Evolutionary conservation across 2,888 invertebrate species (phyloP).

Genomic region (Zhengitettix transpicula): DNA sequence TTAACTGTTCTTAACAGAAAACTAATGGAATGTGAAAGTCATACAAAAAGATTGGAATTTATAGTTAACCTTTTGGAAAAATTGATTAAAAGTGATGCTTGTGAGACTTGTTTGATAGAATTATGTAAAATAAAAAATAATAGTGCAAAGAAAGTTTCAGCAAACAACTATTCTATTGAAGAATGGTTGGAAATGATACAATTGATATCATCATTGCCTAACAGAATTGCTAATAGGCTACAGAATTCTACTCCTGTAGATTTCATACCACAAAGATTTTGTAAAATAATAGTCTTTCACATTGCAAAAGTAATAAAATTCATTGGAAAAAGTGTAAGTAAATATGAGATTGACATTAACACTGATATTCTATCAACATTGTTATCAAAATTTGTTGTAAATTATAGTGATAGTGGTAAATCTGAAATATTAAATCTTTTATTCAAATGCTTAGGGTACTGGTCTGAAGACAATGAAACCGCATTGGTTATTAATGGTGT

Average conservation of each 20-base stretch:
- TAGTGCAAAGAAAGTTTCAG: background rate
- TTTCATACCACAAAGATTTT: conserved; percentile 39
- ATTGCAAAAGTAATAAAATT: conserved; percentile 28
- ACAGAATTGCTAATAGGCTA: conserved; percentile 49
- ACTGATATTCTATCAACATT: conserved; percentile 34
- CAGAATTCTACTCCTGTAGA: conserved; percentile 35
- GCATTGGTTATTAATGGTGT: conserved; percentile 27
- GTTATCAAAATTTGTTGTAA: conserved; percentile 41
- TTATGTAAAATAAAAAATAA: conserved; percentile 1
- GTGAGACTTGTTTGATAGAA: conserved; percentile 32
- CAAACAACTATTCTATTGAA: conserved; percentile 1
- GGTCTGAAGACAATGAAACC: conserved; percentile 24
- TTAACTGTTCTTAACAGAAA: conserved; percentile 30
- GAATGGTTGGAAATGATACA: conserved; percentile 41
- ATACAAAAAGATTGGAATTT: conserved; percentile 21
- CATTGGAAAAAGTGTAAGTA: conserved; percentile 24
- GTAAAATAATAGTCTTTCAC: conserved; percentile 40
- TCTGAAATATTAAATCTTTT: conserved; percentile 33
- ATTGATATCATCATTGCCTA: conserved; percentile 47
- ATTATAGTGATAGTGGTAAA: conserved; percentile 32
- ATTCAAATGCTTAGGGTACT: conserved; percentile 35
- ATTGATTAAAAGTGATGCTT: conserved; percentile 36
- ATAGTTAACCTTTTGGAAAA: conserved; percentile 29
- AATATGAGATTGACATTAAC: conserved; percentile 15
- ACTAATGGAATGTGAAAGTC: conserved; percentile 27